These are phyloP conservation scores for Scatophagus argus DNA, from an alignment of 2,113 vertebrate species.

Conservation along the genomic window DNA sequence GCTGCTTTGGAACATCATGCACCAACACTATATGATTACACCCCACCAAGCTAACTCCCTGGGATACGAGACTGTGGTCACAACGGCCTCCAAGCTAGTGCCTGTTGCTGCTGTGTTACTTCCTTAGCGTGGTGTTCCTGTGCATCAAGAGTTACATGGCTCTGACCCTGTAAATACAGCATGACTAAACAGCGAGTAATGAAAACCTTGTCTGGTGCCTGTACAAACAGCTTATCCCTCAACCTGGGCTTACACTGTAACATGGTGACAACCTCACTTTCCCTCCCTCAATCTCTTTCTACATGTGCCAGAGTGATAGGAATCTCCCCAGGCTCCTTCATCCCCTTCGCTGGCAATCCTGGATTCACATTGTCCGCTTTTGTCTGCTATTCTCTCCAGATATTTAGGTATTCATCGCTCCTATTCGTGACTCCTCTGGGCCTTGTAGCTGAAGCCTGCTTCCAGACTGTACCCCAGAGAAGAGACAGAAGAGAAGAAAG, in stretches of 20 bases:
- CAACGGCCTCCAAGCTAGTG: constrained; percentile 24
- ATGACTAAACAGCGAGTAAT: constrained; percentile 81
- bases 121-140: constrained; percentile 47
- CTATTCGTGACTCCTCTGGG: constrained; percentile 60
- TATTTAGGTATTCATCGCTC: constrained; percentile 72
- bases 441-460: constrained; percentile 56
- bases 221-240: constrained; percentile 74
- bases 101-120: constrained; percentile 45
- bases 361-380: constrained; percentile 64
- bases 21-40: constrained; percentile 59
- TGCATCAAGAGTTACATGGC: constrained; percentile 69
- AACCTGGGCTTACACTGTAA: constrained; percentile 60
- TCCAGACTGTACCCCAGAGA: constrained; percentile 64
- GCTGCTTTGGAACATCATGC: constrained; percentile 57
- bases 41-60: constrained; percentile 45
- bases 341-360: constrained; percentile 49
- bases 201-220: constrained; percentile 75
- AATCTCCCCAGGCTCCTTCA: constrained; percentile 67
- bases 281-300: constrained; percentile 54
- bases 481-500: constrained; percentile 51
- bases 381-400: constrained; percentile 72
- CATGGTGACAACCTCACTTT: constrained; percentile 50
- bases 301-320: constrained; percentile 58
- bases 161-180: constrained; percentile 75
- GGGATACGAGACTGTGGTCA: constrained; percentile 53